Base-by-base conservation (phyloP, 2,888 invertebrate genomes). In the Tillus elongatus region DNA sequence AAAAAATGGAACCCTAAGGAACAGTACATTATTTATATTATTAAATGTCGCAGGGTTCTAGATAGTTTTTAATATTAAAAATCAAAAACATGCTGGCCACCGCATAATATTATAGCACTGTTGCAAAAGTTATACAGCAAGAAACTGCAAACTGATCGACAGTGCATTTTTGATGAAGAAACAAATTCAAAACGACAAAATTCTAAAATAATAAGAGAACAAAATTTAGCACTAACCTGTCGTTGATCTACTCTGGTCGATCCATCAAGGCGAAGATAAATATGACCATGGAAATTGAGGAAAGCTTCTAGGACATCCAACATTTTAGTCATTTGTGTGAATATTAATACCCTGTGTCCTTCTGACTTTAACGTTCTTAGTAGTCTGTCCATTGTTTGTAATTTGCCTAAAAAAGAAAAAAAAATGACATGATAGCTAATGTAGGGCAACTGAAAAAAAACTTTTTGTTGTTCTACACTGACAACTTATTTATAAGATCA, bases 301-400 rank as follows among this genome's bases (percentile, higher is more conserved):
- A 98, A 98, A 29, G 86, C 83, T 70, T 99, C 98, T 28, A 98
- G 74, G 44, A 98, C 90, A 68, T 99, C 97, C 57, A 99, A 71
- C 92, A 99, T 97, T 64, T 88, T 82, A 9, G 97, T 95, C 98
- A 99, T 99, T 73, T 99, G 98, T 12, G 98, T 97, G 70, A 98
- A 99, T 53, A 99, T 88, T 15, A 99, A 74, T 45, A 87, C 96
- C 47, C 97, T 76, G 69, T 98, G 97, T 35, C 77, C 78, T 36
- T 75, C 90, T 12, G 72, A 69, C 66, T 89, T 91, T 30, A 99
- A 70, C 50, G 80, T 74, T 33, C 91, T 77, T 54, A 98, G 71
- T 43, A 98, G 71, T 35, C 70, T 69, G 64, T 87, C 87, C 53
- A 97, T 66, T 11, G 86, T 84, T 70, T 96, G 96, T 47, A 97